Evolutionary conservation across 2,888 invertebrate species (phyloP).

Genomic region (Magallana nippona): DNA sequence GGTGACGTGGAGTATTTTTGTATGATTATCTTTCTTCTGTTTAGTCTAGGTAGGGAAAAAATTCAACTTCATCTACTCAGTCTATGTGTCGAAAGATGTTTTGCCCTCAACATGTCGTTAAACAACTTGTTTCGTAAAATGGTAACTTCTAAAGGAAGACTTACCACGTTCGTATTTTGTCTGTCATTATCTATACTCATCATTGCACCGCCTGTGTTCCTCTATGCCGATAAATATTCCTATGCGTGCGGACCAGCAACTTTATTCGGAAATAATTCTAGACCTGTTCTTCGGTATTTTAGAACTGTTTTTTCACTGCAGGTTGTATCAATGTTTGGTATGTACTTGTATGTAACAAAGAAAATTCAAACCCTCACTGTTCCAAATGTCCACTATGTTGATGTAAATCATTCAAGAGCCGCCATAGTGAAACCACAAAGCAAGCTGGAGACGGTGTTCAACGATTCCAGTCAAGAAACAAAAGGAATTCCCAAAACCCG

Average conservation of each 20-base stretch:
- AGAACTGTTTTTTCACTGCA: background rate
- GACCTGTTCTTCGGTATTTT: background rate
- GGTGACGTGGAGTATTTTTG: background rate
- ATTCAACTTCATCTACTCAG: background rate
- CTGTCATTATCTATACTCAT: background rate
- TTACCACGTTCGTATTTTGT: background rate
- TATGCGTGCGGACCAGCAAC: background rate
- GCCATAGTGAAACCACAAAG: background rate
- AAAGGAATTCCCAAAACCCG: background rate
- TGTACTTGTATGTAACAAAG: background rate
- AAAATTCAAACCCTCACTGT: background rate
- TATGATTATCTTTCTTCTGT: background rate
- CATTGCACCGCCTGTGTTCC: background rate
- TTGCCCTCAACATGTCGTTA: background rate
- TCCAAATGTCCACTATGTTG: background rate
- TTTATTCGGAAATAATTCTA: background rate
- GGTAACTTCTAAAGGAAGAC: background rate
- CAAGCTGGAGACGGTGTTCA: background rate
- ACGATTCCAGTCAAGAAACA: background rate
- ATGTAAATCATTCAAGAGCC: background rate
- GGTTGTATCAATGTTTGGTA: background rate
- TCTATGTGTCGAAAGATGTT: slow-evolving; percentile 8
- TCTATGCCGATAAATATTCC: background rate
- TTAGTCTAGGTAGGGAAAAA: background rate
- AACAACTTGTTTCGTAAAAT: background rate